Conservation (phyloP, 2,797 vertebrate genomes). For the Distichodus sexfasciatus region DNA sequence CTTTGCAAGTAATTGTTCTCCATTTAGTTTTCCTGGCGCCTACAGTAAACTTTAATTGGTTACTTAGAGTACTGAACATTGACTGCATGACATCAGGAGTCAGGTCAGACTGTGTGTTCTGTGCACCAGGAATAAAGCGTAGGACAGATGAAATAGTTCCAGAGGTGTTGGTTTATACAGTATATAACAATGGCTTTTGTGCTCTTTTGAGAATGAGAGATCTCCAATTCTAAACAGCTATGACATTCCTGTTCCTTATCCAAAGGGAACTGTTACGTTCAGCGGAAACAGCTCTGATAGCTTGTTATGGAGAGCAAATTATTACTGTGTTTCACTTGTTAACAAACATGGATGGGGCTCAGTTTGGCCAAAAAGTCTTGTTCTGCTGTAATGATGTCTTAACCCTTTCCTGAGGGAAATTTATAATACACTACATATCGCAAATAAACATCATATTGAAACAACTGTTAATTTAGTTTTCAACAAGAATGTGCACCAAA, state of each 20-base stretch:
- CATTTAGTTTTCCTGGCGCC: too few relatives aligned
- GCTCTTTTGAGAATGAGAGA: background rate
- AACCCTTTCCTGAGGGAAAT: too few relatives aligned
- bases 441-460: too few relatives aligned
- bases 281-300: constrained; percentile 18
- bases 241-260: background rate
- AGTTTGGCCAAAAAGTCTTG: background rate
- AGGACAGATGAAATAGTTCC: too few relatives aligned
- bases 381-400: background rate
- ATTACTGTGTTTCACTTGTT: constrained; percentile 1
- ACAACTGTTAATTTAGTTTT: too few relatives aligned
- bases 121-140: too few relatives aligned
- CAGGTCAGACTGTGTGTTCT: too few relatives aligned
- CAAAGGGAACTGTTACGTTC: background rate
- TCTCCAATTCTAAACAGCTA: background rate
- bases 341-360: constrained; percentile 19
- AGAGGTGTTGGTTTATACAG: background rate
- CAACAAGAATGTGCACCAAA: too few relatives aligned
- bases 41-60: too few relatives aligned
- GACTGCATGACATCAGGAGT: background rate
- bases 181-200: background rate
- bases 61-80: too few relatives aligned
- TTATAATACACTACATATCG: too few relatives aligned
- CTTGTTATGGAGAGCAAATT: constrained; percentile 8
- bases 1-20: background rate